Conservation (phyloP, 2,888 invertebrate genomes). For the Netelia fuscicornis region DNA sequence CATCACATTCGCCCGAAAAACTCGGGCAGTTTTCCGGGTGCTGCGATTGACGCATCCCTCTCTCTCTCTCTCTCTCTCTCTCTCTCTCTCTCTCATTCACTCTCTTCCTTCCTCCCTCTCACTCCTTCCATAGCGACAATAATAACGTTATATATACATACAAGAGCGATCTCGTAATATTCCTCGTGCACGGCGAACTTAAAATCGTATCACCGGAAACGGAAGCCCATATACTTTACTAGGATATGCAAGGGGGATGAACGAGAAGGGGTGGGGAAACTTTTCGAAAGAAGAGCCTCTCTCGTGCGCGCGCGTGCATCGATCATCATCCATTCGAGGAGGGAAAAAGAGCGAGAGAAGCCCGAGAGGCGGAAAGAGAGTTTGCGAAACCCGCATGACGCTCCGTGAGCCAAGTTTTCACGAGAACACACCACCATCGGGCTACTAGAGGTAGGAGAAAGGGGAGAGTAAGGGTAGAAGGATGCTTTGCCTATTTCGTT, state of each 20-base stretch:
- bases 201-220: constrained; percentile 42
- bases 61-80: too few relatives aligned
- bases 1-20: neutral
- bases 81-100: too few relatives aligned
- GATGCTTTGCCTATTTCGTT: constrained; percentile 57
- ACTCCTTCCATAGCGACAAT: neutral
- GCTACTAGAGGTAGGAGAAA: neutral
- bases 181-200: constrained; percentile 31
- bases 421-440: constrained; percentile 1
- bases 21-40: too few relatives aligned
- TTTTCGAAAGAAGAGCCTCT: constrained; percentile 43
- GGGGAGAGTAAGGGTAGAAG: neutral
- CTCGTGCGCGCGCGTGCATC: constrained; percentile 49
- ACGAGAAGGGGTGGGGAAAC: constrained; percentile 43
- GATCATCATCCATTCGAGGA: constrained; percentile 68
- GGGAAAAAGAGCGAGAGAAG: constrained; percentile 12
- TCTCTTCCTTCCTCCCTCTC: too few relatives aligned
- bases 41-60: too few relatives aligned
- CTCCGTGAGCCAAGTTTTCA: constrained; percentile 54
- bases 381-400: constrained; percentile 10
- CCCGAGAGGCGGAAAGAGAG: neutral
- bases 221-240: constrained; percentile 41
- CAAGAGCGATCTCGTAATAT: constrained; percentile 23
- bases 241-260: constrained; percentile 25
- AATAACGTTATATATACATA: constrained; percentile 12